Percentiles rank a stretch among this genome's conserved stretches.
Evolutionary conservation across 2,888 invertebrate genomes (phyloP).

Genomic region (Eristalinus sepulchralis): DNA sequence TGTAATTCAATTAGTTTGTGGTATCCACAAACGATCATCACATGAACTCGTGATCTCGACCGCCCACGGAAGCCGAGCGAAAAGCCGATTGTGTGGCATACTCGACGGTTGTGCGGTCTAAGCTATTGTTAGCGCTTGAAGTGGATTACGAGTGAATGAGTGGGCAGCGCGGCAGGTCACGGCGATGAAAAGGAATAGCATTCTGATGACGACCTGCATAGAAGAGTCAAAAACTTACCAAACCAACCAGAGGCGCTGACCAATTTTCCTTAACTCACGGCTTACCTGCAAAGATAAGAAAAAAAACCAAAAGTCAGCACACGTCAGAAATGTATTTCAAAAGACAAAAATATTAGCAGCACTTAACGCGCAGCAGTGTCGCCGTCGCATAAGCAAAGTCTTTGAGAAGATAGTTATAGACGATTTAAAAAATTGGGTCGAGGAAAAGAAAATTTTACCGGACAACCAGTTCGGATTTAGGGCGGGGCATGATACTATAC

Average conservation of each 20-base stretch:
- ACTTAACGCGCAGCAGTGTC: not conserved
- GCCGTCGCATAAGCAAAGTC: too few relatives aligned
- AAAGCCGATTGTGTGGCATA: slow-evolving; percentile 12
- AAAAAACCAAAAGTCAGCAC: not conserved
- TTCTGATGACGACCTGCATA: too few relatives aligned
- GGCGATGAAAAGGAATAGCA: too few relatives aligned
- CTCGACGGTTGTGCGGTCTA: not conserved
- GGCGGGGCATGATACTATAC: too few relatives aligned
- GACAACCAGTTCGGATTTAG: too few relatives aligned
- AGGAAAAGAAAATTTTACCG: too few relatives aligned
- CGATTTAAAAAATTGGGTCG: too few relatives aligned
- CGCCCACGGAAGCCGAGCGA: slow-evolving; percentile 9
- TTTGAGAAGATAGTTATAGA: too few relatives aligned
- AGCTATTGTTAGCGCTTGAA: not conserved
- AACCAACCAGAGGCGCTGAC: not conserved
- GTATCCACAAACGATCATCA: slow-evolving; percentile 60
- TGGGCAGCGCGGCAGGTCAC: not conserved
- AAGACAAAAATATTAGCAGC: not conserved
- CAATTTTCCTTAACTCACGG: not conserved
- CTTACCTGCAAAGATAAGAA: slow-evolving; percentile 10
- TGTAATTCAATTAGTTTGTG: slow-evolving; percentile 61
- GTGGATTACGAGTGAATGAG: not conserved
- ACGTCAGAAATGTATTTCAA: not conserved
- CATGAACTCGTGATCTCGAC: slow-evolving; percentile 58
- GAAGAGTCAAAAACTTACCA: not conserved